Evolutionary conservation across 1,140 invertebrate species (phyloP).

Genomic region (Apis cerana): DNA sequence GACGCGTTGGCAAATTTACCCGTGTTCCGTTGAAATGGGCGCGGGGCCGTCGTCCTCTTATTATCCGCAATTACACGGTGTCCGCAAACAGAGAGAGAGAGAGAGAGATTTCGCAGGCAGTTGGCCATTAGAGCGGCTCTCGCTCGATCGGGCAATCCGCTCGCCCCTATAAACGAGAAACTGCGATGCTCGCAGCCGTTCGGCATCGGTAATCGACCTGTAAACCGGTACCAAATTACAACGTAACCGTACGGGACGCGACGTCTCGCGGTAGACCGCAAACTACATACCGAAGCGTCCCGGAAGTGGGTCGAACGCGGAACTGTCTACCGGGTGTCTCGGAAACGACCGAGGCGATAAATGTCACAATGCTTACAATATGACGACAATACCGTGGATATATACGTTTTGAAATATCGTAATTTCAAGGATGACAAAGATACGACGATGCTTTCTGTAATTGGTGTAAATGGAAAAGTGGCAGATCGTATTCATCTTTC

Average conservation of each 20-base stretch:
- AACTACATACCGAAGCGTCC: conserved; percentile 25
- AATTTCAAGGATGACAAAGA: too few relatives aligned
- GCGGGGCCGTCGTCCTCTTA: conserved; percentile 8
- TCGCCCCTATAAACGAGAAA: background rate
- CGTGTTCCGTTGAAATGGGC: background rate
- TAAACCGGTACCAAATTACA: conserved; percentile 45
- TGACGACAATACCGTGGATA: too few relatives aligned
- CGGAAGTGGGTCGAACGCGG: conserved; percentile 26
- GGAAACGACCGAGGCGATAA: too few relatives aligned
- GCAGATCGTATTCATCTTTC: too few relatives aligned
- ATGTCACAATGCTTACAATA: too few relatives aligned
- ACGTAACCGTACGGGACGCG: conserved; percentile 21
- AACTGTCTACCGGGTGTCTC: too few relatives aligned
- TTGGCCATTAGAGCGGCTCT: background rate
- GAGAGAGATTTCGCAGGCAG: background rate
- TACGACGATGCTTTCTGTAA: too few relatives aligned
- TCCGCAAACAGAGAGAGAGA: conserved; percentile 10
- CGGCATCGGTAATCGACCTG: conserved; percentile 17
- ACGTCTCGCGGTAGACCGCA: conserved; percentile 41
- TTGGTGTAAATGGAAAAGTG: too few relatives aligned
- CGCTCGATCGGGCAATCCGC: conserved; percentile 5
- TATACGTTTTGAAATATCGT: too few relatives aligned
- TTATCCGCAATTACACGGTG: conserved; percentile 30
- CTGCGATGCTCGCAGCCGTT: background rate
- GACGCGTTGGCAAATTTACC: background rate